These are phyloP conservation scores for Serinus canaria DNA, from an alignment of 2,113 vertebrate genomes.

Conservation along the genomic window DNA sequence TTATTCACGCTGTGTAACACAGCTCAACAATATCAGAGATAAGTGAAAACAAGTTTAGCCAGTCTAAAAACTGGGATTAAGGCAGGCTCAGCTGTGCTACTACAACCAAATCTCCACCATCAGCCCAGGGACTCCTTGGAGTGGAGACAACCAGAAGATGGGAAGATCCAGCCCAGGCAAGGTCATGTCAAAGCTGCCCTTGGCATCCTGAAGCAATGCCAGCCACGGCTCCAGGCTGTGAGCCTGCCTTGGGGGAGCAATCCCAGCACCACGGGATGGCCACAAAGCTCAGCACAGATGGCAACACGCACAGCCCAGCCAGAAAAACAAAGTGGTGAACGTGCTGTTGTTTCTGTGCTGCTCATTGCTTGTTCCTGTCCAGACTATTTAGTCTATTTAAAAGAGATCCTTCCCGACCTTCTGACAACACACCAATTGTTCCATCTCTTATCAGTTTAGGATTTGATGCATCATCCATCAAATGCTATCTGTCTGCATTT, in stretches of 20 bases:
- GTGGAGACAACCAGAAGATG: background rate
- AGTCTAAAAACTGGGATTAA: background rate
- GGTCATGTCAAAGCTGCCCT: background rate
- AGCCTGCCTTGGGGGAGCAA: background rate
- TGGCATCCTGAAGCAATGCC: background rate
- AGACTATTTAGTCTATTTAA: conserved; percentile 20
- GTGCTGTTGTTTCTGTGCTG: background rate
- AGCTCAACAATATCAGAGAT: background rate
- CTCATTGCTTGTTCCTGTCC: background rate
- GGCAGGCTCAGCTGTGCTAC: background rate
- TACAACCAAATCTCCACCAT: rapidly evolving
- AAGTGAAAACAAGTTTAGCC: background rate
- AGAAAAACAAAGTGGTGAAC: background rate
- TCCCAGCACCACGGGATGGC: background rate
- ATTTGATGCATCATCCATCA: background rate
- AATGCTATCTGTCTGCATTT: background rate
- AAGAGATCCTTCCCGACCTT: background rate
- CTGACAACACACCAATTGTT: background rate
- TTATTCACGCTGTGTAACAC: background rate
- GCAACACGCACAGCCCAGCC: background rate
- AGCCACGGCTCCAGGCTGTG: background rate
- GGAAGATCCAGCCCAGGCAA: background rate
- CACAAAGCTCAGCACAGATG: background rate
- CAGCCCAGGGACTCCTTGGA: background rate
- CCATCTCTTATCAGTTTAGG: background rate